Base-by-base conservation (phyloP, 30 jellyfish, hydroid and myxozoan genomes). In the Hydractinia symbiolongicarpus region DNA sequence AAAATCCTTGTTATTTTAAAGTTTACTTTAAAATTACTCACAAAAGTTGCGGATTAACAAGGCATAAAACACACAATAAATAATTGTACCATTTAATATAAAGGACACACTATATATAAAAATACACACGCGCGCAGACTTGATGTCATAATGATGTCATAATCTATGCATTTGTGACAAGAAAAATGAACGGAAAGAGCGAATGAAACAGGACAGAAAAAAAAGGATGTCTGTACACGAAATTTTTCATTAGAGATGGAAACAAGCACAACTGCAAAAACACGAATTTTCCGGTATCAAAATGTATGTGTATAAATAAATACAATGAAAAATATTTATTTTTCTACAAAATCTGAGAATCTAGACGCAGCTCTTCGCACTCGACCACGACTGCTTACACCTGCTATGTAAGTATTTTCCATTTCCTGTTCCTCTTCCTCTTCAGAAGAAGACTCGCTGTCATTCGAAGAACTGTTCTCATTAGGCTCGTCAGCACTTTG, bases 311-410 rank as follows among this genome's bases (percentile, higher is more conserved):
- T 30, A 30, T 30, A 30, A 30, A 30, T 30, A 30, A 30, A 30
- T 30, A 30, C 44, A 30, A 30, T 7, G 61, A 71, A 17, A 6
- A 17, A 20, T 50, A 20, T 8, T 16, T 75, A 75, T 53, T 49
- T 75, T 16, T 90, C 94, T 9, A 85, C 91, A 55, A 52, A 85
- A 81, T 91, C 98, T 2, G 90, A 89, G 61, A 87, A 93, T 54
- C 95, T 71, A 53, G 84, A 67, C 1, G 98, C 98, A 1, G 96
- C 95, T 71, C 88, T 86, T 56, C 98, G 86, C 58, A 92, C 84
- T 16, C 98, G 95, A 61, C 98, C 98, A 9, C 98, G 83, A 74
- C 96, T 86, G 64, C 98, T 93, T 8, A 93, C 93, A 10, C 95
- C 96, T 30, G 44, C 44, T 30, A 30, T 30, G 44, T 30, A 30